These are phyloP conservation scores for Stomatorhinus ivindoensis DNA, from an alignment of 2,113 vertebrate species.

Conservation along the genomic window DNA sequence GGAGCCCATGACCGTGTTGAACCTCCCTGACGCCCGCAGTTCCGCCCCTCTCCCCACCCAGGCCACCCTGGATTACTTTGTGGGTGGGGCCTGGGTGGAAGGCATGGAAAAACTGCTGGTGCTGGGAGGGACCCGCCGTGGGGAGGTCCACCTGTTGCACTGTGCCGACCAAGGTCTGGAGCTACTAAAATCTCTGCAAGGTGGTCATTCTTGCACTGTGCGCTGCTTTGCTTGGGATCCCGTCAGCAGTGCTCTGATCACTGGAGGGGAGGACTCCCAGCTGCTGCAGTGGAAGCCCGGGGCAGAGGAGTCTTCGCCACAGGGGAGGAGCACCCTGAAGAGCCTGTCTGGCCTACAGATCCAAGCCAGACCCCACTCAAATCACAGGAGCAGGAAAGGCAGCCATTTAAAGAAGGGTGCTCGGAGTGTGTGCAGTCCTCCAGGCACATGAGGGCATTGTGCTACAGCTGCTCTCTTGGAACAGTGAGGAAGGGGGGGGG, in stretches of 20 bases:
- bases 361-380: slow-evolving; percentile 69
- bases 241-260: slow-evolving; percentile 63
- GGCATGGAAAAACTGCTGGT: slow-evolving; percentile 64
- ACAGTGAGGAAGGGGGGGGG: background rate
- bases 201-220: slow-evolving; percentile 68
- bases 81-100: slow-evolving; percentile 76
- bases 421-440: background rate
- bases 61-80: slow-evolving; percentile 66
- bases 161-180: slow-evolving; percentile 54
- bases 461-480: background rate
- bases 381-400: slow-evolving; percentile 48
- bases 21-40: slow-evolving; percentile 61
- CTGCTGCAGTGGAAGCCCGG: slow-evolving; percentile 81
- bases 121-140: slow-evolving; percentile 65
- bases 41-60: slow-evolving; percentile 20
- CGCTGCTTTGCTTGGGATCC: slow-evolving; percentile 78
- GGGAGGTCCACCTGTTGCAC: slow-evolving; percentile 67
- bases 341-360: slow-evolving; percentile 66
- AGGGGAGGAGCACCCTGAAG: slow-evolving; percentile 66
- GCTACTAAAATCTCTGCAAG: slow-evolving; percentile 56
- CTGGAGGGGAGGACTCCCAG: slow-evolving; percentile 84
- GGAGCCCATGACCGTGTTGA: slow-evolving; percentile 65
- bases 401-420: slow-evolving; percentile 36
- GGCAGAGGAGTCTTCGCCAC: slow-evolving; percentile 50
- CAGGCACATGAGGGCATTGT: background rate